Evolutionary conservation across 1,140 invertebrate species (phyloP), one percentile per base, ranked within the genome.

Genomic region (Diorhabda sublineata): DNA sequence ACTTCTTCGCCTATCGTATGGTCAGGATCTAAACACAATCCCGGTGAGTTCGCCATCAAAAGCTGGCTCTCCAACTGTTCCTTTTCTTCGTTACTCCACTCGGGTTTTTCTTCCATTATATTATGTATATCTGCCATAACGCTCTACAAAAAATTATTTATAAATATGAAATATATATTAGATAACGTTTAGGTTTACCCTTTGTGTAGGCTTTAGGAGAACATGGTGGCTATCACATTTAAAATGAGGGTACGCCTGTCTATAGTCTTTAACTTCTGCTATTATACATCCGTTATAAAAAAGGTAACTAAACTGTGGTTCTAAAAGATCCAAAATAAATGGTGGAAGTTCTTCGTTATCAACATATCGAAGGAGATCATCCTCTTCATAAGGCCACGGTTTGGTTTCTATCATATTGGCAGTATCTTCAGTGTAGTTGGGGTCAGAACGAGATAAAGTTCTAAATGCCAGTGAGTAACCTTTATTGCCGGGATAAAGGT

Each of bases 241-340:
- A 73, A 81, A 84, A 75, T 87, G 84, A 72, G 88, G 87, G 82
- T 89, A 89, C 69, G 88, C 85, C 81, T 93, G 90, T 73, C 94
- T 86, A 79, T 93, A 94, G 83, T 97, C 94, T 77, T 94, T 86
- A 71, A 98, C 87, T 87, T 97, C 93, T 71, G 90, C 91, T 77
- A 97, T 92, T 60, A 97, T 91, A 83, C 94, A 96, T 44, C 95
- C 95, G 73, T 89, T 92, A 78, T 97, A 95, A 83, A 95, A 97
- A 41, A 97, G 85, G 80, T 90, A 89, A 41, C 90, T 89, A 73
- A 92, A 89, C 75, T 90, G 88, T 66, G 88, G 86, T 78, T 94
- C 93, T 59, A 97, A 81, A 66, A 96, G 82, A 81, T 97, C 94
- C 69, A 94, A 85, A 45, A 97, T 83, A 74, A 92, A 88, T 66